Conservation (phyloP, 2,888 invertebrate genomes). For the Julus scandinavius region DNA sequence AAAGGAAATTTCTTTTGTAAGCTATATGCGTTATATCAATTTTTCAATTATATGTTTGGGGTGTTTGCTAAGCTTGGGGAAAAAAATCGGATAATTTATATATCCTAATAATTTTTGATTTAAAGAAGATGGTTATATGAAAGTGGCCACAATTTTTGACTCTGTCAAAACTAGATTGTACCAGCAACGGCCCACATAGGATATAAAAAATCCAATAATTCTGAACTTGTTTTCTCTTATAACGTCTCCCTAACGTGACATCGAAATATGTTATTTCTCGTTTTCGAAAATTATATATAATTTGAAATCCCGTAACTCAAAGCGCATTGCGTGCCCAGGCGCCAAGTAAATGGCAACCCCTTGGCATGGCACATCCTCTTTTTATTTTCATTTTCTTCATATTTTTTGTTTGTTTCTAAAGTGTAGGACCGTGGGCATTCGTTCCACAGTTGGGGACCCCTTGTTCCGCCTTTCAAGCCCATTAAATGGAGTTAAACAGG, state of each 20-base stretch:
- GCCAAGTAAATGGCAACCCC: neutral
- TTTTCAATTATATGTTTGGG: no score
- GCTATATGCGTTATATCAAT: no score
- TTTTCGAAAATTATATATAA: neutral
- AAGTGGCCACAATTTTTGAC: no score
- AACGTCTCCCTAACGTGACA: neutral
- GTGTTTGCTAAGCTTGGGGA: no score
- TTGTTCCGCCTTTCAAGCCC: neutral
- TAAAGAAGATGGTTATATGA: no score
- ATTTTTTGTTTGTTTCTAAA: no score
- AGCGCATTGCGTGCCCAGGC: neutral
- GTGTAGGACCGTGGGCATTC: no score
- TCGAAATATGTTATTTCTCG: neutral
- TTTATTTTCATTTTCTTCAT: neutral
- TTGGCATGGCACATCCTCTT: neutral
- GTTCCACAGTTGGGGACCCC: neutral
- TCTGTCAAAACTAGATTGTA: no score
- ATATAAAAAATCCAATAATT: neutral
- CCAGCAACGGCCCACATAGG: neutral
- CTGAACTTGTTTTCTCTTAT: neutral
- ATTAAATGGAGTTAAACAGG: neutral
- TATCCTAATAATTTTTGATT: no score
- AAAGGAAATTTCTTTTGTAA: no score
- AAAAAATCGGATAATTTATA: no score
- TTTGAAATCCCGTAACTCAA: neutral